Evolutionary conservation across 2,888 invertebrate genomes (phyloP).

Genomic region (Deilephila elpenor): DNA sequence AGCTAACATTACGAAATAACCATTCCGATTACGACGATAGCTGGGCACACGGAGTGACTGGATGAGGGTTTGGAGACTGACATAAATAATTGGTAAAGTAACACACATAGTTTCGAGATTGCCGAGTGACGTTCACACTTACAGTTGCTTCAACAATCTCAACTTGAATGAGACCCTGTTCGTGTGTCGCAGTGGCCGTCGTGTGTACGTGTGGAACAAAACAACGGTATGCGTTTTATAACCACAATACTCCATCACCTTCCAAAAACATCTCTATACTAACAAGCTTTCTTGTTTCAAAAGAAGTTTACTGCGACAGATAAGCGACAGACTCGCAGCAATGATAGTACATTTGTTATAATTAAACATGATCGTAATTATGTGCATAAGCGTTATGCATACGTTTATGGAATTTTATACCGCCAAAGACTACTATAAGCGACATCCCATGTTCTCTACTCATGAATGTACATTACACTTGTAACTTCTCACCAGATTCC

Average conservation of each 20-base stretch:
- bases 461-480: constrained; percentile 55
- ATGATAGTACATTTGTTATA: constrained; percentile 51
- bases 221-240: constrained; percentile 71
- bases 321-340: constrained; percentile 69
- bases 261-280: constrained; percentile 18
- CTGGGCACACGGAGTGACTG: constrained; percentile 69
- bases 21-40: constrained; percentile 70
- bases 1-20: constrained; percentile 60
- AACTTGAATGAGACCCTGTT: constrained; percentile 82
- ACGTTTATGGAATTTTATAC: constrained; percentile 53
- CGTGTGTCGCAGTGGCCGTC: constrained; percentile 69
- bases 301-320: constrained; percentile 46
- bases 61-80: constrained; percentile 64
- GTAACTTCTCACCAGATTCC: constrained; percentile 56
- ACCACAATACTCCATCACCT: constrained; percentile 49
- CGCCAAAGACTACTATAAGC: constrained; percentile 79
- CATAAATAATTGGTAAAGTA: constrained; percentile 72
- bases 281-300: constrained; percentile 34
- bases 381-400: constrained; percentile 73
- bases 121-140: constrained; percentile 78
- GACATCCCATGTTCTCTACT: constrained; percentile 62
- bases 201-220: constrained; percentile 81
- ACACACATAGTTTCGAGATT: constrained; percentile 77
- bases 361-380: constrained; percentile 32
- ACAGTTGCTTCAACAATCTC: constrained; percentile 84